Evolutionary conservation across 2,797 vertebrate species (phyloP).

Genomic region (Scleropages formosus): DNA sequence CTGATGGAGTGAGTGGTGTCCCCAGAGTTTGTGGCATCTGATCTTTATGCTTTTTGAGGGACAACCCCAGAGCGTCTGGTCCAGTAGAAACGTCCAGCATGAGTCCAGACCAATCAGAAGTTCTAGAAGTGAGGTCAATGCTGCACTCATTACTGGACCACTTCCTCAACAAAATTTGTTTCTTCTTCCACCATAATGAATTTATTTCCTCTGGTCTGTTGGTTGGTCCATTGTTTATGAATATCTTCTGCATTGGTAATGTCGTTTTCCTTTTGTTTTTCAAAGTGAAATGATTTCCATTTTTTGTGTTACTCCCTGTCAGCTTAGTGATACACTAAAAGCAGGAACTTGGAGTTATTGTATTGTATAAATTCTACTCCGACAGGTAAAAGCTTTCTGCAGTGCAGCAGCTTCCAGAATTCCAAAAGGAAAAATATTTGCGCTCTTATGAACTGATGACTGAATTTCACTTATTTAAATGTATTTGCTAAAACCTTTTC

Average conservation of each 20-base stretch:
- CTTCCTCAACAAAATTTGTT: not conserved
- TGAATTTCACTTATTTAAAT: not conserved
- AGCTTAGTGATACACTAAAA: slow-evolving; percentile 1
- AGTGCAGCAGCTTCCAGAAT: not conserved
- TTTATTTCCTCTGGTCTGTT: not conserved
- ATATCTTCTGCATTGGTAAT: too few relatives aligned
- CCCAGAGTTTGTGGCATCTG: not conserved
- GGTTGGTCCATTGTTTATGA: not conserved
- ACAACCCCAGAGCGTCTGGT: slow-evolving; percentile 16
- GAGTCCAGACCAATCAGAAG: slow-evolving; percentile 9
- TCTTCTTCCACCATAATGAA: not conserved
- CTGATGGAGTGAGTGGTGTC: too few relatives aligned
- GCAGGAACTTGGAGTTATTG: not conserved
- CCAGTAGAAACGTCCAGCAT: slow-evolving; percentile 27
- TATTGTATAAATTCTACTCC: not conserved
- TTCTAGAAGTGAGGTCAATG: not conserved
- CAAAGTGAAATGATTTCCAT: too few relatives aligned
- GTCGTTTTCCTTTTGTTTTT: too few relatives aligned
- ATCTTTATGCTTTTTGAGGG: not conserved
- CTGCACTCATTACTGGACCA: not conserved
- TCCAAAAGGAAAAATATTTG: not conserved
- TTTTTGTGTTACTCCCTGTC: too few relatives aligned
- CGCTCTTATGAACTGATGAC: not conserved
- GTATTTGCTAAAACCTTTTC: not conserved
- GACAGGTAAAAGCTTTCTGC: slow-evolving; percentile 5